These are phyloP conservation scores for Motacilla alba DNA, from an alignment of 2,113 vertebrate species.

Conservation along the genomic window DNA sequence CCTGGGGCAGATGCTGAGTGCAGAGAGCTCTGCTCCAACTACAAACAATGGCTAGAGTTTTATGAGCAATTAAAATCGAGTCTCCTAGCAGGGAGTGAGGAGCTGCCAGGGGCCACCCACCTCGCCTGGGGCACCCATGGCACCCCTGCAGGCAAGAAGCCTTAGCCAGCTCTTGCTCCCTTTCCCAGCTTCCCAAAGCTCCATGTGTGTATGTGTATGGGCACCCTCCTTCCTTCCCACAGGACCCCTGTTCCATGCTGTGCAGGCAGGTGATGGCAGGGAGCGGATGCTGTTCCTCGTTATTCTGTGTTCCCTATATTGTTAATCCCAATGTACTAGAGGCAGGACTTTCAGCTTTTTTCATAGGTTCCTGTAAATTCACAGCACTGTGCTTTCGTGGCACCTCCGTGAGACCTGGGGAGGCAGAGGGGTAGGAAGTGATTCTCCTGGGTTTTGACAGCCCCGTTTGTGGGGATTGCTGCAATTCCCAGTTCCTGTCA, in stretches of 20 bases:
- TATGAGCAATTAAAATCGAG: not conserved
- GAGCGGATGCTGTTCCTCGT: not conserved
- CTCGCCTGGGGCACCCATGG: not conserved
- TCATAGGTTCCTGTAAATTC: not conserved
- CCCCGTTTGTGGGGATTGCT: not conserved
- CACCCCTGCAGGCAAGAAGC: not conserved
- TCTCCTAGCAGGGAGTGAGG: not conserved
- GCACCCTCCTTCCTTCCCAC: not conserved
- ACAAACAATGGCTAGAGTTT: not conserved
- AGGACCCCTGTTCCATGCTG: not conserved
- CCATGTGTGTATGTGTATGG: accelerated
- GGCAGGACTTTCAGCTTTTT: not conserved
- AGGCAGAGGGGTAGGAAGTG: not conserved
- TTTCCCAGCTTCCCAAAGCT: not conserved
- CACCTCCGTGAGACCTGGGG: accelerated
- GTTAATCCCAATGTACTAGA: not conserved
- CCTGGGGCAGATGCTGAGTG: not conserved
- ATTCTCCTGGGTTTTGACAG: not conserved
- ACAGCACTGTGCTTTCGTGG: accelerated
- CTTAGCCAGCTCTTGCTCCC: accelerated
- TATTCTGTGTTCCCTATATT: not conserved
- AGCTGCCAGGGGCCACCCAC: constrained; percentile 14
- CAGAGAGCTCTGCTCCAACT: not conserved
- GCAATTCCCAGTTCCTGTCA: not conserved
- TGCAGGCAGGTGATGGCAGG: not conserved